Evolutionary conservation across 2,888 invertebrate genomes (phyloP).

Genomic region (Frankliniella intonsa): DNA sequence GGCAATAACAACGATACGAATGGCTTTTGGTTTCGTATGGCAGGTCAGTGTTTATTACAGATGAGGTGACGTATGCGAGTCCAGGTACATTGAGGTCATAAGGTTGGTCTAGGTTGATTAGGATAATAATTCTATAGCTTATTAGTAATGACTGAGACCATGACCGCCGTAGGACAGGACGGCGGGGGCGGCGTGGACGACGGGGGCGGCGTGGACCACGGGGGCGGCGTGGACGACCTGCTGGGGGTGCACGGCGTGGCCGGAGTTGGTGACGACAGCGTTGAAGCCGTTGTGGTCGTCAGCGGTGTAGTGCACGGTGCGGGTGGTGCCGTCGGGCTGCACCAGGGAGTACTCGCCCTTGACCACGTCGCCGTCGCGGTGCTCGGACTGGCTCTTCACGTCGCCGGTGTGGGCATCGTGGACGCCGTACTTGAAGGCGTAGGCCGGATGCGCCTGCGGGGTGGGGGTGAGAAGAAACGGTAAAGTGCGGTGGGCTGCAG

Average conservation of each 20-base stretch:
- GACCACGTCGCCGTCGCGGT: conserved; percentile 66
- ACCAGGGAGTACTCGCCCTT: conserved; percentile 52
- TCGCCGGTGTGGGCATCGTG: conserved; percentile 69
- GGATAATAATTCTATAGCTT: neutral
- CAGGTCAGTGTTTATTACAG: conserved; percentile 16
- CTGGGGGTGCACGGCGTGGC: conserved; percentile 26
- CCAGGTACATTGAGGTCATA: conserved; percentile 17
- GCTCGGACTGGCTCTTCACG: conserved; percentile 65
- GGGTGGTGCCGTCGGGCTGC: conserved; percentile 67
- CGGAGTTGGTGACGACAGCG: conserved; percentile 52
- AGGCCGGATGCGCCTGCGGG: conserved; percentile 44
- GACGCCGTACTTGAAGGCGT: conserved; percentile 66
- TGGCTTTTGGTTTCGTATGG: conserved; percentile 7
- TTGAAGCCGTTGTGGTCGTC: conserved; percentile 74
- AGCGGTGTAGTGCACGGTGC: conserved; percentile 67
- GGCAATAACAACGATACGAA: neutral
- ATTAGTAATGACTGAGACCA: conserved; percentile 5
- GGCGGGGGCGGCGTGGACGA: conserved; percentile 15
- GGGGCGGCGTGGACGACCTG: neutral
- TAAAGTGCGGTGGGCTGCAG: neutral
- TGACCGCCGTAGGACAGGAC: neutral
- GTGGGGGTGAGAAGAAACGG: neutral
- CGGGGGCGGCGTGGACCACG: neutral
- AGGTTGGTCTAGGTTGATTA: conserved; percentile 14
- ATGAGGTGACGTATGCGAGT: conserved; percentile 1